A percentile compares a stretch with the other conserved stretches of the same genome.
phyloP scores from a whole-genome alignment of 92 coral and sea anemone species.

The Zoanthus sociatus region DNA sequence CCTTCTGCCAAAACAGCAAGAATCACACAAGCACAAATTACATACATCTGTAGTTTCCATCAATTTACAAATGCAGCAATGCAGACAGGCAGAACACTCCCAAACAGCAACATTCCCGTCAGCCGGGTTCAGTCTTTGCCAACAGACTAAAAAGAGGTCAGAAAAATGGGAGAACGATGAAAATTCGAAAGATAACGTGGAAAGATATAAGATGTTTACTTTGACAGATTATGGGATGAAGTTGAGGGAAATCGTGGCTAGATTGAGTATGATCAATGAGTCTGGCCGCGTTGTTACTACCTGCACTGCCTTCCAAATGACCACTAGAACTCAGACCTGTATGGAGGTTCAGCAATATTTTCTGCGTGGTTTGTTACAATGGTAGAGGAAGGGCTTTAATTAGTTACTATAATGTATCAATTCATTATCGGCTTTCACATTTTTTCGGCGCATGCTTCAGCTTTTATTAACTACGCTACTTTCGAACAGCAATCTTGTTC shows the following conservation, averaged over 20 bases:
- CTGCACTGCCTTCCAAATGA: constrained; percentile 9
- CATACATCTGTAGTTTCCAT: constrained; percentile 1
- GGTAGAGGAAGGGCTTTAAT: background rate
- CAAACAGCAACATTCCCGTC: constrained; percentile 9
- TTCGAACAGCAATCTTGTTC: constrained; percentile 5
- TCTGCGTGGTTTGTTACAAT: constrained; percentile 4
- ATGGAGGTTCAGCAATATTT: background rate
- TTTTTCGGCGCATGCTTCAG: constrained; percentile 1
- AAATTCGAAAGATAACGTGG: constrained; percentile 5
- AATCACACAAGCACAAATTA: background rate
- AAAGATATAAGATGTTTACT: constrained; percentile 4
- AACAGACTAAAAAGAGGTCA: background rate
- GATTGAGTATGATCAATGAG: constrained; percentile 7
- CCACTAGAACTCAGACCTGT: background rate
- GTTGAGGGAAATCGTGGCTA: background rate
- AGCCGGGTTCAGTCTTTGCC: constrained; percentile 13
- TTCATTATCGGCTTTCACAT: constrained; percentile 12
- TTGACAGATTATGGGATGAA: constrained; percentile 17
- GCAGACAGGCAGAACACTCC: background rate
- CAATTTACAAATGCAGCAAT: background rate
- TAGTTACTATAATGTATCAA: background rate
- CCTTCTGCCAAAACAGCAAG: constrained; percentile 3
- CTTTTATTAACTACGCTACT: constrained; percentile 1
- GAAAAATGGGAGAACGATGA: background rate
- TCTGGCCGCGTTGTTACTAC: constrained; percentile 18